Evolutionary conservation across 23 tunicate species (phyloP), one percentile per base, ranked within the genome.

Genomic region (Trididemnum clinides): DNA sequence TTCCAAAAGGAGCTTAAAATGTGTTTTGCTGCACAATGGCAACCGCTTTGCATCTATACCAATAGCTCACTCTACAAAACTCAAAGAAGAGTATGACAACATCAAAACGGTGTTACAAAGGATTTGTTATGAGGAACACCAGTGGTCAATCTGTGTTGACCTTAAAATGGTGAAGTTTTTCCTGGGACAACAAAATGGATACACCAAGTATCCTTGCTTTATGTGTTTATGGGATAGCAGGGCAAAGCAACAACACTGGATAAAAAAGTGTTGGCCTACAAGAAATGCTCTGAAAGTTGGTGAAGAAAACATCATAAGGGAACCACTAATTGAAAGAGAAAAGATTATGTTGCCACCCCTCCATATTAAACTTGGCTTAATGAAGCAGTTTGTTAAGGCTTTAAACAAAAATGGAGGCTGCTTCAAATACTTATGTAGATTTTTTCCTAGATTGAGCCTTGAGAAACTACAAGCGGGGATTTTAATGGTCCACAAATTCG

Each of bases 301-400:
- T 73, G 57, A 73, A 2, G 25, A 19, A 21, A 73, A 73, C 31
- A 39, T 73, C 57, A 36, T 36, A 2, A 37, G 18, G 18, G 30
- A 36, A 26, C 80, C 80, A 10, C 57, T 73, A n/a, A 38, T 73
- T 38, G 57, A 37, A 2, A 20, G 75, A 33, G 54, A 64, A 0
- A 64, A 35, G 12, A 51, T 64, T 10, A 5, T 28, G 20, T 82
- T 38, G 0, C 74, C 75, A 28, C 54, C 86, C 32, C 73, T 57
- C 15, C 86, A 82, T 1, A 82, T 82, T 12, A 82, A 62, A 29
- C 76, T 82, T 26, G 86, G 35, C 21, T 33, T 62, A 18, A 82
- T 82, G 86, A 82, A 82, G 64, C 54, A 62, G 21, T 82, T 82
- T 1, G 84, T 79, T 7, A 82, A 82, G 35, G 51, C 77, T 5